These are phyloP conservation scores for Acrobasis suavella DNA, from an alignment of 2,888 invertebrate genomes.

Conservation along the genomic window DNA sequence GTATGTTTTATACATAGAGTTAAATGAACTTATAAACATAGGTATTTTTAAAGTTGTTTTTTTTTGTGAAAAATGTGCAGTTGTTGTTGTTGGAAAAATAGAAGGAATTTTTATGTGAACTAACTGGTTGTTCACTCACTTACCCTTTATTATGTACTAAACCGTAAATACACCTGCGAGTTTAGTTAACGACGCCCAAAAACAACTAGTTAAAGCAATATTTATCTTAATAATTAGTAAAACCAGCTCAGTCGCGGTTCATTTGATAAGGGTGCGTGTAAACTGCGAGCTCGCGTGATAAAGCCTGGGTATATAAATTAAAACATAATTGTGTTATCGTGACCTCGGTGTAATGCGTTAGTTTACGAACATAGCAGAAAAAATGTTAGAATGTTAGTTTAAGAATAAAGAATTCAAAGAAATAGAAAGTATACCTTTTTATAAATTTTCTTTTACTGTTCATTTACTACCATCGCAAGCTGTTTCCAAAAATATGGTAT, in stretches of 20 bases:
- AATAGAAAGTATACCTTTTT: background rate
- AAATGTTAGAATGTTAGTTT: background rate
- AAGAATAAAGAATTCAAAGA: background rate
- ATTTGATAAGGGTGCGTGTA: slow-evolving; percentile 77
- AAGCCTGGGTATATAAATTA: slow-evolving; percentile 77
- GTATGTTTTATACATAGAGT: no score
- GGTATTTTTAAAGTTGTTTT: no score
- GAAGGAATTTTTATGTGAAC: background rate
- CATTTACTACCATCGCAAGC: no score
- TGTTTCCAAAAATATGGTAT: no score
- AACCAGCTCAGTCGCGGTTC: slow-evolving; percentile 67
- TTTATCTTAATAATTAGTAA: slow-evolving; percentile 82
- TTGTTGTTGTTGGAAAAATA: no score
- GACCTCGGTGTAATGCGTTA: slow-evolving; percentile 75
- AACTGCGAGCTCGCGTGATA: slow-evolving; percentile 69
- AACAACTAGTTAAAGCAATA: slow-evolving; percentile 75
- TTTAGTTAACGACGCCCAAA: slow-evolving; percentile 59
- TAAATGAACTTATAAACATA: no score
- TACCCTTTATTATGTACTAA: slow-evolving; percentile 30
- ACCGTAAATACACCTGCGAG: slow-evolving; percentile 51
- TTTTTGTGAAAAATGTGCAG: no score
- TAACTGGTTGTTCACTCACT: slow-evolving; percentile 6
- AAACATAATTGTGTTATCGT: slow-evolving; percentile 82
- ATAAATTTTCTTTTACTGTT: no score
- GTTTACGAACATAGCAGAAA: slow-evolving; percentile 41